Conservation (phyloP, 2,113 vertebrate genomes). For the Synodontis membranacea region DNA sequence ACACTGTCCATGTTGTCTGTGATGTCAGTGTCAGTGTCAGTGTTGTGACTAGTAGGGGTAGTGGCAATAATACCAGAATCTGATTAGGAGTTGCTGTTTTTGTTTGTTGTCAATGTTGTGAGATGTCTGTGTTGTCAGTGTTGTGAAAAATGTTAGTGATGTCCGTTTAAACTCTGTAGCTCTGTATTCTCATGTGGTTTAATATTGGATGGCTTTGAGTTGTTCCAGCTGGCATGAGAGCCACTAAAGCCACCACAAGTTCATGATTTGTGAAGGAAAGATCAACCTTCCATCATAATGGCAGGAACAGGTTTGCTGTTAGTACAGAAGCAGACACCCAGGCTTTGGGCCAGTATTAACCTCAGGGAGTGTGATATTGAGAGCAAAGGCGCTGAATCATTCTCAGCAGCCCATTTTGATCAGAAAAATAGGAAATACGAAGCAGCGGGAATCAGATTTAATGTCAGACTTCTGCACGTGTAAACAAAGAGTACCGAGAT, state of each 20-base stretch:
- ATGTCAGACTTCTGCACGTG: constrained; percentile 16
- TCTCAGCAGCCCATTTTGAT: constrained; percentile 1
- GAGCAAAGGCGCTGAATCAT: constrained; percentile 30
- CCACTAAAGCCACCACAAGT: not conserved
- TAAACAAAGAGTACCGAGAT: constrained; percentile 9
- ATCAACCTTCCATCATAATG: constrained; percentile 5
- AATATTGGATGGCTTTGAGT: constrained; percentile 23
- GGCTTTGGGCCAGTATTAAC: constrained; percentile 2
- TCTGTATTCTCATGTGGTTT: not conserved
- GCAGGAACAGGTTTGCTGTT: not conserved
- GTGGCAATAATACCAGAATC: too few species aligned
- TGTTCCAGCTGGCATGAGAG: not conserved
- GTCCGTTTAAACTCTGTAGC: not conserved
- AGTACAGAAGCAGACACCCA: not conserved
- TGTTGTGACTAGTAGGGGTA: too few species aligned
- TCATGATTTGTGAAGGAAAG: not conserved
- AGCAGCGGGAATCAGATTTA: constrained; percentile 21
- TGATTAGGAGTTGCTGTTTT: too few species aligned
- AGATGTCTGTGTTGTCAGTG: not conserved
- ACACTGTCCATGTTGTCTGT: not conserved
- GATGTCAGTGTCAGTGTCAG: not conserved
- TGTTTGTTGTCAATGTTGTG: too few species aligned
- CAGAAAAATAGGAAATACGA: constrained; percentile 14
- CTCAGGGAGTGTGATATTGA: constrained; percentile 31
- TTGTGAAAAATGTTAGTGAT: not conserved